Evolutionary conservation across 1,140 invertebrate species (phyloP).

Genomic region (Xylocopa sonorina): DNA sequence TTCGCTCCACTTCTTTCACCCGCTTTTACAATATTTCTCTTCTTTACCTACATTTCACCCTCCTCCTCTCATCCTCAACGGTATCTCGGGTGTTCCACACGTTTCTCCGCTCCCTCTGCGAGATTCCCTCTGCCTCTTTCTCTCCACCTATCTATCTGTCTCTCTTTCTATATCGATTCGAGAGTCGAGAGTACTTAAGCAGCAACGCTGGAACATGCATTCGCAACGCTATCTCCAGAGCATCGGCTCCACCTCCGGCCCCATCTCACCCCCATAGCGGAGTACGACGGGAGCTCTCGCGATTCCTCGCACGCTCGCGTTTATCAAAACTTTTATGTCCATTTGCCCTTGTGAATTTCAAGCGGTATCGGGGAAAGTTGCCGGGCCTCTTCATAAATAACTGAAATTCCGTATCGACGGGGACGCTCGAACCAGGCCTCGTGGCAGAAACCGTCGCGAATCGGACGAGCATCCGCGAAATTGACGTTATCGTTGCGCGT

Average conservation of each 20-base stretch:
- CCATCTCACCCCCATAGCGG: too few relatives aligned
- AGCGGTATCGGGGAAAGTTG: background rate
- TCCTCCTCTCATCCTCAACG: background rate
- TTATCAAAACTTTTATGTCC: slow-evolving; percentile 44
- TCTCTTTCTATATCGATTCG: background rate
- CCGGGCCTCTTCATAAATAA: slow-evolving; percentile 16
- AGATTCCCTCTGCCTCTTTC: too few relatives aligned
- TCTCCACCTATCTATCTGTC: too few relatives aligned
- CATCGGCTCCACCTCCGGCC: background rate
- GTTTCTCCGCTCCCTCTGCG: too few relatives aligned
- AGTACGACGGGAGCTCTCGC: too few relatives aligned
- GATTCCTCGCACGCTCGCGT: slow-evolving; percentile 44
- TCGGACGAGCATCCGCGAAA: background rate
- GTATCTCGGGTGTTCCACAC: too few relatives aligned
- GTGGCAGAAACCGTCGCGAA: slow-evolving; percentile 1
- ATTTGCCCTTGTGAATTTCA: slow-evolving; percentile 33
- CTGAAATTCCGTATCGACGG: slow-evolving; percentile 30
- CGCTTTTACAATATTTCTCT: background rate
- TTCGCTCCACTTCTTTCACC: background rate
- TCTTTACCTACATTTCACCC: background rate
- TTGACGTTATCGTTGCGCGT: slow-evolving; percentile 24
- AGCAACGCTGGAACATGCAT: slow-evolving; percentile 15
- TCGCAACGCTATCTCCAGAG: slow-evolving; percentile 27
- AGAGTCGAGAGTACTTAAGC: slow-evolving; percentile 12
- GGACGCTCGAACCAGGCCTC: background rate